Percentiles rank a stretch among this genome's conserved stretches.
Conservation (phyloP, 2,113 vertebrate genomes). For the Nycticryphes semicollaris region DNA sequence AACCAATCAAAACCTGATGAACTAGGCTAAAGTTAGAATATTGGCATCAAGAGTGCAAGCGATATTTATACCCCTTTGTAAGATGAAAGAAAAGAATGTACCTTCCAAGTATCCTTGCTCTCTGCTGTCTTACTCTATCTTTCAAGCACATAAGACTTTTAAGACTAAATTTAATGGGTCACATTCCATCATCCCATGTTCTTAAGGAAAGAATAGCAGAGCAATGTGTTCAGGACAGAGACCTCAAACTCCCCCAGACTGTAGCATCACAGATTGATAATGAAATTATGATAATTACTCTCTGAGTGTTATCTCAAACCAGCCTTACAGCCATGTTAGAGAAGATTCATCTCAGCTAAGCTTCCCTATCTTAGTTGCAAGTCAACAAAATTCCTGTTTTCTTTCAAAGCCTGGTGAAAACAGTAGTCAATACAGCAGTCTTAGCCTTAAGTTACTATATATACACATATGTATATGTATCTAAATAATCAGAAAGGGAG, state of each 20-base stretch:
- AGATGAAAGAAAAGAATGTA: background rate
- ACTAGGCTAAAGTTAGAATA: background rate
- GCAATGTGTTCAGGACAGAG: background rate
- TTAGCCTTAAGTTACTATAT: background rate
- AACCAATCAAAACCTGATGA: background rate
- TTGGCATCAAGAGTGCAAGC: background rate
- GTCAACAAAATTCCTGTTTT: background rate
- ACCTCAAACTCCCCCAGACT: background rate
- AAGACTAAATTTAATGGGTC: too few relatives aligned
- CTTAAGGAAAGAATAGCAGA: background rate
- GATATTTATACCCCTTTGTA: background rate
- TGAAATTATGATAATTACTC: background rate
- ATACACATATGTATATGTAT: background rate
- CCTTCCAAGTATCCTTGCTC: background rate
- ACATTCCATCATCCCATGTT: background rate
- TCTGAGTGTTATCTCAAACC: background rate
- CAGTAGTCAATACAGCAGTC: background rate
- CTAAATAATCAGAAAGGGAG: conserved; percentile 15
- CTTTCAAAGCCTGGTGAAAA: conserved; percentile 6
- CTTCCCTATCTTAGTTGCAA: background rate
- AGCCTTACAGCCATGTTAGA: background rate
- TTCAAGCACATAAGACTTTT: background rate
- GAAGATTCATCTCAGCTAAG: background rate
- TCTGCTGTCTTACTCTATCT: background rate
- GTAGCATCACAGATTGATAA: background rate